These are phyloP conservation scores for Parotocinclus haroldoi DNA, from an alignment of 2,797 vertebrate species.

Conservation along the genomic window DNA sequence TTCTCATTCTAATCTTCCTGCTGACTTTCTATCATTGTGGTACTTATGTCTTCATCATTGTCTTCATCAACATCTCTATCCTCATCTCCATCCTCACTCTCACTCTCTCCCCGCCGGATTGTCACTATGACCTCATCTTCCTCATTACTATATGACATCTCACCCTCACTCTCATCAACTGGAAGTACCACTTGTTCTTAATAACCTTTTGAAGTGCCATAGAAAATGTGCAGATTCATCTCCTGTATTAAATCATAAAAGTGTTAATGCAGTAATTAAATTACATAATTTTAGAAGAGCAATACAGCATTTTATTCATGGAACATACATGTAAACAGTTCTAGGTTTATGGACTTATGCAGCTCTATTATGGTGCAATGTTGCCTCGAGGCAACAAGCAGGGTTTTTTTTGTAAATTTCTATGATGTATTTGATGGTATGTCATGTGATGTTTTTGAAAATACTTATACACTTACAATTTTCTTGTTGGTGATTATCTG, in stretches of 20 bases:
- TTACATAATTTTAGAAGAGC: background rate
- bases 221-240: background rate
- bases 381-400: conserved; percentile 3
- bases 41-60: background rate
- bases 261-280: background rate
- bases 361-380: conserved; percentile 2
- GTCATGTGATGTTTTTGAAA: too few relatives aligned
- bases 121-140: conserved; percentile 7
- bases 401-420: too few relatives aligned
- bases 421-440: too few relatives aligned
- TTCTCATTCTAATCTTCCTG: background rate
- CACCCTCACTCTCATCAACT: conserved; percentile 11
- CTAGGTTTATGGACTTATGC: background rate
- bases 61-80: background rate
- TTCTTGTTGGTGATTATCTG: too few relatives aligned
- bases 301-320: too few relatives aligned
- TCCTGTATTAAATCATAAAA: background rate
- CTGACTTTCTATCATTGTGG: background rate
- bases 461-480: too few relatives aligned
- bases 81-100: too few relatives aligned
- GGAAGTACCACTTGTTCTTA: background rate
- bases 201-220: background rate
- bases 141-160: conserved; percentile 4
- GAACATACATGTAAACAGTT: background rate
- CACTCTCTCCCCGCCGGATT: background rate